phyloP scores from a whole-genome alignment of 2,797 vertebrate genomes.

The Tachyglossus aculeatus region DNA sequence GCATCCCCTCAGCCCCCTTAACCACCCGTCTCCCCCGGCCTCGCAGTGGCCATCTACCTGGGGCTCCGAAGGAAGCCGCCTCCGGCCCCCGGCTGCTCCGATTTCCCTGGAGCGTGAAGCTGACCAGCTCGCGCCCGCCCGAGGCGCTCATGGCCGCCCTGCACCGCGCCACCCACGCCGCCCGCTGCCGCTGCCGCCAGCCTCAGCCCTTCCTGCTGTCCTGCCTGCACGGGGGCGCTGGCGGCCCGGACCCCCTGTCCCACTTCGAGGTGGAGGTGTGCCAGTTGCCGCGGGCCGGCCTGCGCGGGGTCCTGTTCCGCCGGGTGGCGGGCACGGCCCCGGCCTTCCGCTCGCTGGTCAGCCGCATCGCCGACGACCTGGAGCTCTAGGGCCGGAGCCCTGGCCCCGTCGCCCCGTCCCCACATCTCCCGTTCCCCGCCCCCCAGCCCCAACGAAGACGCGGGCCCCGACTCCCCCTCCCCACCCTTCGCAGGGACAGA shows the following conservation, averaged over 20 bases:
- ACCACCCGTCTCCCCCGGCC: no score
- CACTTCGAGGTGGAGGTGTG: slow-evolving; percentile 88
- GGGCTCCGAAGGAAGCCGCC: slow-evolving; percentile 92
- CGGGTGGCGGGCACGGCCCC: slow-evolving; percentile 85
- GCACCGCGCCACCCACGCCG: slow-evolving; percentile 81
- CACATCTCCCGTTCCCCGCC: background rate
- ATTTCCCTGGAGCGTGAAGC: slow-evolving; percentile 90
- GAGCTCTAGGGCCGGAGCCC: slow-evolving; percentile 77
- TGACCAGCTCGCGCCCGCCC: slow-evolving; percentile 82
- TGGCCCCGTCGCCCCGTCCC: background rate
- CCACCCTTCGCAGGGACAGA: background rate
- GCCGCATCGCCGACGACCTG: slow-evolving; percentile 86
- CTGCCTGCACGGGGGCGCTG: slow-evolving; percentile 83
- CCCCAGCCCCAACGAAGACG: background rate
- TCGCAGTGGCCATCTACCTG: slow-evolving; percentile 91
- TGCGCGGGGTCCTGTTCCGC: slow-evolving; percentile 86
- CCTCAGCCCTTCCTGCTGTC: slow-evolving; percentile 88
- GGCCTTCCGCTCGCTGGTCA: slow-evolving; percentile 87
- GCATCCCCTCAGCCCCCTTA: background rate
- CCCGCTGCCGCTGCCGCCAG: slow-evolving; percentile 84
- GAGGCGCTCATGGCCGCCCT: slow-evolving; percentile 85
- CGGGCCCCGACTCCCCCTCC: background rate
- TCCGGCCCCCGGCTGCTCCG: slow-evolving; percentile 90
- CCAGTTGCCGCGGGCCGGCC: slow-evolving; percentile 82
- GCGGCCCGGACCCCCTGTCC: slow-evolving; percentile 78